A percentile compares a stretch with the other conserved stretches of the same genome.
Evolutionary conservation across 2,113 vertebrate genomes (phyloP).

Genomic region (Sinocyclocheilus grahami): DNA sequence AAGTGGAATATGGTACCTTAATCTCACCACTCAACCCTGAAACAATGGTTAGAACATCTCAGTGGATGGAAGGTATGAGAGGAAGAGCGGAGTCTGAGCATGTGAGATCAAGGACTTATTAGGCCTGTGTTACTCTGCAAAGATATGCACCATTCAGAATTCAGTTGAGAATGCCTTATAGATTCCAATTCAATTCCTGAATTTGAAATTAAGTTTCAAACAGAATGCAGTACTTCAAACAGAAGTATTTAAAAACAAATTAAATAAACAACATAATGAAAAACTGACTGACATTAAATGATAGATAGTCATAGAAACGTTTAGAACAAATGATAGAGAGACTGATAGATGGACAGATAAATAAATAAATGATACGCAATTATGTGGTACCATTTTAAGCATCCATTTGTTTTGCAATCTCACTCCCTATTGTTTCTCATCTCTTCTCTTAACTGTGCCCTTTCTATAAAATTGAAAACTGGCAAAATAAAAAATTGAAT

Average conservation of each 20-base stretch:
- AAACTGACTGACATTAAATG: neutral
- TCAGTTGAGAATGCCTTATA: neutral
- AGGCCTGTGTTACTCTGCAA: neutral
- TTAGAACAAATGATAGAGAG: no score
- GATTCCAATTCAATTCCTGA: neutral
- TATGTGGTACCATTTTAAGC: neutral
- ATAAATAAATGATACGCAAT: neutral
- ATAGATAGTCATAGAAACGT: no score
- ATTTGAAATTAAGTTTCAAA: neutral
- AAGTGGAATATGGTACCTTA: neutral
- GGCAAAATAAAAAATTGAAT: conserved; percentile 8
- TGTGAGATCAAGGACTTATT: neutral
- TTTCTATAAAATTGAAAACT: neutral
- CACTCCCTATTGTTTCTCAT: neutral
- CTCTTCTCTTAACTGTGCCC: neutral
- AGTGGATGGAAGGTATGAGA: neutral
- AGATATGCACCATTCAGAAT: neutral
- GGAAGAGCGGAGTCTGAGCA: neutral
- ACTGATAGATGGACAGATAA: neutral
- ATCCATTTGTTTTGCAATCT: neutral
- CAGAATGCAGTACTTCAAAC: neutral
- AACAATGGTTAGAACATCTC: neutral
- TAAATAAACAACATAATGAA: neutral
- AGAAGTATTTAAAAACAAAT: neutral
- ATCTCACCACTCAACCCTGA: neutral